phyloP scores from a whole-genome alignment of 1,140 invertebrate genomes.

The Panagrolaimus sp. region DNA sequence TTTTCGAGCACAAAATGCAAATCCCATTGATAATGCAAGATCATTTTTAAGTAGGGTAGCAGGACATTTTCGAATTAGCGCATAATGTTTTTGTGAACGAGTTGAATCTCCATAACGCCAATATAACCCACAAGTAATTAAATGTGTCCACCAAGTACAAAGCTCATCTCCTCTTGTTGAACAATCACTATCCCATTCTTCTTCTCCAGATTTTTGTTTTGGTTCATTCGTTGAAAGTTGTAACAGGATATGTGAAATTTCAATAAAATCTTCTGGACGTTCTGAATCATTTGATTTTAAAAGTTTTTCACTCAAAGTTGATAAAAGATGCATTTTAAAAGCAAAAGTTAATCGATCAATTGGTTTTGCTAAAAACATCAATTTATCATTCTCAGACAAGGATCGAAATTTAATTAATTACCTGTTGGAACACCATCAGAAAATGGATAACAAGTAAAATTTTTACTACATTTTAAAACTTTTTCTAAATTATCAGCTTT shows the following conservation, averaged over 20 bases:
- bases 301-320: conserved; percentile 41
- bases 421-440: conserved; percentile 1
- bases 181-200: conserved; percentile 32
- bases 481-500: background rate
- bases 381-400: background rate
- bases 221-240: conserved; percentile 42
- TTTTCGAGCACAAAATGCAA: conserved; percentile 54
- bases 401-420: conserved; percentile 5
- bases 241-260: conserved; percentile 52
- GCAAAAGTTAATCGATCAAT: conserved; percentile 47
- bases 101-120: conserved; percentile 48
- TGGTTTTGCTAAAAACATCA: conserved; percentile 45
- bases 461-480: conserved; percentile 14
- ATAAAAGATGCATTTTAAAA: conserved; percentile 56
- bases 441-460: conserved; percentile 15
- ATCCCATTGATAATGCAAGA: conserved; percentile 50
- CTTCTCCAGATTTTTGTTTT: conserved; percentile 23
- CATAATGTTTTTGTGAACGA: conserved; percentile 53
- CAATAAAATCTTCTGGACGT: conserved; percentile 53
- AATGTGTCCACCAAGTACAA: conserved; percentile 58
- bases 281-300: conserved; percentile 15
- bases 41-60: conserved; percentile 45
- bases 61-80: conserved; percentile 53
- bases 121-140: conserved; percentile 54
- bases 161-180: conserved; percentile 46